phyloP scores from a whole-genome alignment of 2,888 invertebrate genomes.

The Chaetogeoica ovagalla region DNA sequence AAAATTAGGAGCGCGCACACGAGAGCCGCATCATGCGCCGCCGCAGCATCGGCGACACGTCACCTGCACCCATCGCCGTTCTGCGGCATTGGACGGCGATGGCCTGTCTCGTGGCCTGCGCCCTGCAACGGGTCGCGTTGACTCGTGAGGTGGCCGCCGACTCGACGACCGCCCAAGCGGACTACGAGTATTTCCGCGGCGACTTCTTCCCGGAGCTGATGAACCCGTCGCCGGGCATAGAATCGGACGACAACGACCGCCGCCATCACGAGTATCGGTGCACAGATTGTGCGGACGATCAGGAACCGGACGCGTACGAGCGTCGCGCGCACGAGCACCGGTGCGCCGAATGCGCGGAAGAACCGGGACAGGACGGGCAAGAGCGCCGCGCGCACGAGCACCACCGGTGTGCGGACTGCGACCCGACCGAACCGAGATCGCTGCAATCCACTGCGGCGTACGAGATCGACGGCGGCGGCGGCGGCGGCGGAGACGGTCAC shows the following conservation, averaged over 20 bases:
- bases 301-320: not conserved
- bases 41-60: not conserved
- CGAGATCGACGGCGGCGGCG: too few species aligned
- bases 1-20: not conserved
- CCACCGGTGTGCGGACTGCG: not conserved
- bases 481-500: not conserved
- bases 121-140: not conserved
- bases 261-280: not conserved
- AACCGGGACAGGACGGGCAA: not conserved
- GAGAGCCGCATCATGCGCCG: not conserved
- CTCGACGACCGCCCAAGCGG: not conserved
- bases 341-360: not conserved
- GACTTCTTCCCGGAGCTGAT: constrained; percentile 9
- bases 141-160: not conserved
- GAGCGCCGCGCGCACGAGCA: not conserved
- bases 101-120: not conserved
- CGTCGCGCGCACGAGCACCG: not conserved
- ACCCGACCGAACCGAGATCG: not conserved
- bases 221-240: not conserved
- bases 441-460: too few species aligned
- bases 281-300: not conserved
- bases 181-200: not conserved
- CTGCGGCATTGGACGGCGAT: too few species aligned
- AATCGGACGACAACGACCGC: not conserved
- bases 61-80: not conserved